Base-by-base conservation (phyloP, 1,140 invertebrate genomes). In the Aphaenogaster ashmeadi region DNA sequence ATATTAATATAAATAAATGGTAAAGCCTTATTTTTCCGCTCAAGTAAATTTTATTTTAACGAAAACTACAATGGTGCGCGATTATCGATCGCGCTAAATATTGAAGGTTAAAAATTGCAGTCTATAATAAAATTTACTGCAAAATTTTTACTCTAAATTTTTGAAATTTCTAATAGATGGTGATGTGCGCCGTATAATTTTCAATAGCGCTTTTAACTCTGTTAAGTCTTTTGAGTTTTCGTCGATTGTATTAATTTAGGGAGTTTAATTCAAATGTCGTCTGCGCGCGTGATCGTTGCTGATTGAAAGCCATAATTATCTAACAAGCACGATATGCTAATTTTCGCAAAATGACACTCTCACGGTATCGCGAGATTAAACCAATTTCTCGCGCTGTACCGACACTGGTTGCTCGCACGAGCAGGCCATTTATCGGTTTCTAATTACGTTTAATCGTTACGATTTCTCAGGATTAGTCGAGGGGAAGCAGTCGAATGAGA, bases 391-490 rank as follows among this genome's bases (percentile, higher is more conserved):
- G 75, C 21, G 64, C 36, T 75, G 21, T 27, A 77, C 62, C 56
- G 27, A 80, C 85, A 62, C 33, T 27, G 67, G 50, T 87, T 80
- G 75, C 52, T 87, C 54, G 77, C 80, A 47, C 56, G 80, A 67
- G 72, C 77, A 38, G 54, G 52, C 86, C 89, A 90, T 90, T 90
- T 90, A 91, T 91, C 86, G 90, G 87, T 91, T 89, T 91, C 87
- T 91, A 91, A 91, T 91, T 87, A 84, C 90, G 74, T 86, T 86
- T 91, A 91, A 91, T 88, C 87, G 83, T 91, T 75, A 85, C 87
- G 89, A 91, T 91, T 89, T 89, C 89, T 89, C 84, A 89, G 84
- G 90, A 91, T 91, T 87, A 91, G 72, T 60, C 69, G 64, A 47
- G 64, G 44, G 83, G 83, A 78, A 79, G 86, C 86, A 52, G 13